phyloP scores from a whole-genome alignment of 2,797 vertebrate species.

The Chromobotia macracanthus region DNA sequence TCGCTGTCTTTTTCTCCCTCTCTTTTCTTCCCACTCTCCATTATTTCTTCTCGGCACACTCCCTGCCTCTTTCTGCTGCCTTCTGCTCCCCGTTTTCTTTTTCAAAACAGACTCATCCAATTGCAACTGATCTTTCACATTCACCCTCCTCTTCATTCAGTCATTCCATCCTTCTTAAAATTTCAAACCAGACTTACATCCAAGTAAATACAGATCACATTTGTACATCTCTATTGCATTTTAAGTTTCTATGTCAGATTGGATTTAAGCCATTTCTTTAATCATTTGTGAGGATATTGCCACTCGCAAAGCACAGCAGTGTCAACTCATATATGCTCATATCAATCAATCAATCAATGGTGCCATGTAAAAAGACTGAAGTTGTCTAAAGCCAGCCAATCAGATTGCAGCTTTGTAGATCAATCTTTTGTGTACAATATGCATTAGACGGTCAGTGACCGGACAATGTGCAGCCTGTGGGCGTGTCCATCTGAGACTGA shows the following conservation, averaged over 20 bases:
- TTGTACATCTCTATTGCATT: no score
- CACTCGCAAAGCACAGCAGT: no score
- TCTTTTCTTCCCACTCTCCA: slow-evolving; percentile 4
- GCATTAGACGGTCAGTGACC: background rate
- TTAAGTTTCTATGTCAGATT: no score
- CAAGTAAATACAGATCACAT: background rate
- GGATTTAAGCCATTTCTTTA: no score
- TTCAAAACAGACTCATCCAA: slow-evolving; percentile 6
- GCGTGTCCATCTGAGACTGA: background rate
- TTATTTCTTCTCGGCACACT: slow-evolving; percentile 4
- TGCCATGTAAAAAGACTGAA: background rate
- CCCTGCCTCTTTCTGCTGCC: slow-evolving; percentile 3
- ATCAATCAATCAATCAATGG: no score
- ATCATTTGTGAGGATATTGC: no score
- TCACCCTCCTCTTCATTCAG: background rate
- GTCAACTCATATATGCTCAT: no score
- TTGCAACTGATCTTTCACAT: background rate
- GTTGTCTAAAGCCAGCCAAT: background rate
- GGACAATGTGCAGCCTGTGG: background rate
- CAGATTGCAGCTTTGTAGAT: background rate
- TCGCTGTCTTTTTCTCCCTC: slow-evolving; percentile 45
- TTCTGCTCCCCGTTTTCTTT: slow-evolving; percentile 24
- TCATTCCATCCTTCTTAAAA: background rate
- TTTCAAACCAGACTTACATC: background rate
- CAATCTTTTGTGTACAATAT: background rate